Conservation (phyloP, 2,888 invertebrate species). For the Mythimna ferrago region DNA sequence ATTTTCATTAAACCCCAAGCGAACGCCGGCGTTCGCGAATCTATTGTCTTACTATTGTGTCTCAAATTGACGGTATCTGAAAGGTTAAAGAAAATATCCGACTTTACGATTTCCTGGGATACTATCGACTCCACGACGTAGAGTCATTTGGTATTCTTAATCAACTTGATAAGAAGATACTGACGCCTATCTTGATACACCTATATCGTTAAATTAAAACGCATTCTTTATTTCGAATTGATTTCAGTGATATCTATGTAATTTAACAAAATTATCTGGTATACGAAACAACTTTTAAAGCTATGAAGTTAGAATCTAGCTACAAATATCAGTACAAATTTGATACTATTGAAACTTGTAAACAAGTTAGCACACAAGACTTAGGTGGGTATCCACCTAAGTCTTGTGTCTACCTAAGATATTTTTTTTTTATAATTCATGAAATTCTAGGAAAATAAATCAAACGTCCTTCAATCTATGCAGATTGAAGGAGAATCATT, state of each 20-base stretch:
- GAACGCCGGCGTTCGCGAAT: too few relatives aligned
- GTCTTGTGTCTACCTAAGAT: too few relatives aligned
- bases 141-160: conserved; percentile 22
- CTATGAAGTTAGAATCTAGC: background rate
- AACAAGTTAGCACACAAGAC: too few relatives aligned
- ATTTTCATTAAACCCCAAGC: background rate
- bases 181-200: conserved; percentile 30
- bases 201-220: conserved; percentile 21
- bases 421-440: too few relatives aligned
- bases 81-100: background rate
- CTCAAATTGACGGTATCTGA: too few relatives aligned
- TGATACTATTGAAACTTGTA: too few relatives aligned
- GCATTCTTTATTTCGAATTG: conserved; percentile 4
- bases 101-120: conserved; percentile 8
- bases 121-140: conserved; percentile 11
- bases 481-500: too few relatives aligned
- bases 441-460: too few relatives aligned
- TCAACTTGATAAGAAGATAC: conserved; percentile 29
- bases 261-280: conserved; percentile 19
- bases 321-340: background rate
- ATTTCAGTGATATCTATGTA: conserved; percentile 9
- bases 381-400: too few relatives aligned
- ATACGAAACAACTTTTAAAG: background rate
- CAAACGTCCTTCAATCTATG: too few relatives aligned
- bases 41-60: too few relatives aligned